Evolutionary conservation across 2,113 vertebrate genomes (phyloP).

Genomic region (Anhinga rufa): DNA sequence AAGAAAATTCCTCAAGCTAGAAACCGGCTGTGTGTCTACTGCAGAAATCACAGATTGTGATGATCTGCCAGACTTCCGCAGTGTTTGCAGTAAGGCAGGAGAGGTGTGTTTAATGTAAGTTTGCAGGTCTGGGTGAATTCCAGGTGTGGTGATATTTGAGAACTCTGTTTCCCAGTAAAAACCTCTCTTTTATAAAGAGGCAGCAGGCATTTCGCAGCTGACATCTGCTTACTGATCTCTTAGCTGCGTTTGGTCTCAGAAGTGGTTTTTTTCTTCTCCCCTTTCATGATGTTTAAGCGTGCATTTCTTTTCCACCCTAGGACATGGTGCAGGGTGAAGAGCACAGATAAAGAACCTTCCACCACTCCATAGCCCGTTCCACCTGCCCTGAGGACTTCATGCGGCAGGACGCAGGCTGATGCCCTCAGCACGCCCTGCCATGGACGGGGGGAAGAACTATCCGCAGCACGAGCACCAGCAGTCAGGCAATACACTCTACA

Average conservation of each 20-base stretch:
- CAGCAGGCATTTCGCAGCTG: not conserved
- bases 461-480: conserved; percentile 65
- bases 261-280: not conserved
- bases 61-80: rapidly evolving
- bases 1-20: not conserved
- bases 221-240: not conserved
- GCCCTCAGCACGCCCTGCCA: conserved; percentile 66
- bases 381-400: not conserved
- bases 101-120: not conserved
- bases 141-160: conserved; percentile 6
- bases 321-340: conserved; percentile 54
- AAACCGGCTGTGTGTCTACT: not conserved
- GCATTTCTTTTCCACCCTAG: not conserved
- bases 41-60: rapidly evolving
- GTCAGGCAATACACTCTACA: conserved; percentile 9
- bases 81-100: not conserved
- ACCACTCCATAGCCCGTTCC: not conserved
- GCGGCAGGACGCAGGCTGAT: conserved; percentile 60
- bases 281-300: not conserved
- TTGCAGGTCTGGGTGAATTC: not conserved
- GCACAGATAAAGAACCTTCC: conserved; percentile 52
- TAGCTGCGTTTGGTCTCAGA: not conserved
- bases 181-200: not conserved
- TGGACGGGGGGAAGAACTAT: conserved; percentile 72
- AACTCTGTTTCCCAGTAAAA: not conserved